These are phyloP conservation scores for Margarornis squamiger DNA, from an alignment of 2,797 vertebrate species.

Conservation along the genomic window DNA sequence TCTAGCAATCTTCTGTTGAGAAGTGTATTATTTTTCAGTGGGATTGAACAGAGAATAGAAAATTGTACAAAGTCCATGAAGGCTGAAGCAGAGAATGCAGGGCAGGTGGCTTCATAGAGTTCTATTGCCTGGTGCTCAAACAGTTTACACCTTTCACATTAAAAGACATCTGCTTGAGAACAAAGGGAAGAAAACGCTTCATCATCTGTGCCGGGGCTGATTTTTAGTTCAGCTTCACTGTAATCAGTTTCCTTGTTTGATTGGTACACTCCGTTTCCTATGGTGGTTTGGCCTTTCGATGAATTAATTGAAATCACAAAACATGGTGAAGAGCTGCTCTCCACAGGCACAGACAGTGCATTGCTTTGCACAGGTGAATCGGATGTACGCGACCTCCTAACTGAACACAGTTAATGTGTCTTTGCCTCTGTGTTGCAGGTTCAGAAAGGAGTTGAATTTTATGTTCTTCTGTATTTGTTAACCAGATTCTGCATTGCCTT, in stretches of 20 bases:
- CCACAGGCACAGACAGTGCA: background rate
- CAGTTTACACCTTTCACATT: background rate
- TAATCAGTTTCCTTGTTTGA: conserved; percentile 37
- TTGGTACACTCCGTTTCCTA: conserved; percentile 36
- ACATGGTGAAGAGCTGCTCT: background rate
- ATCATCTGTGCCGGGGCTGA: conserved; percentile 16
- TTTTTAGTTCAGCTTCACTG: conserved; percentile 53
- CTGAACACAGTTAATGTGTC: background rate
- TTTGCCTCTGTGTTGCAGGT: background rate
- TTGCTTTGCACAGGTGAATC: conserved; percentile 11
- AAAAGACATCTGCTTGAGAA: background rate
- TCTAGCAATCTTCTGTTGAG: background rate
- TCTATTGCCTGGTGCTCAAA: background rate
- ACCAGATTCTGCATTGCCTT: background rate
- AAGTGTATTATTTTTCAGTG: background rate
- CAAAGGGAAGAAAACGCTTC: background rate
- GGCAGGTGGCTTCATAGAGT: background rate
- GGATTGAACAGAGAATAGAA: background rate
- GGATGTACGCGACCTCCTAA: background rate
- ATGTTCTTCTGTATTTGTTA: background rate
- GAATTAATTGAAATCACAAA: conserved; percentile 16
- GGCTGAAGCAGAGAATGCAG: background rate
- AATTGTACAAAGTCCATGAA: background rate
- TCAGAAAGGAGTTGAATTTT: background rate
- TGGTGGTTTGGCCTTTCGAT: background rate